Base-by-base conservation (phyloP, 2,888 invertebrate genomes). In the Tanytarsus gracilentus region DNA sequence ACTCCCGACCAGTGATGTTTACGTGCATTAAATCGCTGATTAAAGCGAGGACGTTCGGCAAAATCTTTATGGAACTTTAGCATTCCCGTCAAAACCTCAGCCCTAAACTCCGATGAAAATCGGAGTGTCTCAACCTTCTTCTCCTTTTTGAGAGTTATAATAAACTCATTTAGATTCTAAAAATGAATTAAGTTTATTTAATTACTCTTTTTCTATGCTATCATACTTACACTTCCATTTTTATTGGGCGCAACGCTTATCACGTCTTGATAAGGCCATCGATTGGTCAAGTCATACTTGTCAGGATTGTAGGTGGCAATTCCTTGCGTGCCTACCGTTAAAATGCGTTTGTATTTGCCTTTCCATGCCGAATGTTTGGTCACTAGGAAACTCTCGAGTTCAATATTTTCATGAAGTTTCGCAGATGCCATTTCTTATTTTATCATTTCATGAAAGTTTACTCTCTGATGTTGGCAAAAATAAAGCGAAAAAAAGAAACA, bases 1-100 rank as follows among this genome's bases (percentile, higher is more conserved):
- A 87, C 88, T 58, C 95, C 95, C 50, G 95, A 93, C 97, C 98
- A 99, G 69, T 97, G 96, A 69, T 92, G 87, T 75, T 99, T 98
- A 73, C 88, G 91, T 4, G 90, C 92, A 75, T 88, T 86, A 74
- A 86, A 95, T 68, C 83, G 82, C 88, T 90, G 75, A 60, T 7
- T 33, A n/a, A 50, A 26, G 9, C 51, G 7, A 33, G 85, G 82
- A 73, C 86, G 88, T 70, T 90, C 90, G 62, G 84, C 80, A 77
- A 90, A 91, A 66, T 82, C 78, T 71, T 85, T 82, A 68, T 87
- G 81, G 69, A 83, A 89, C 69, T 81, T 85, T 61, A 96, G 80
- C 64, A 95, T 92, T 69, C 96, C 91, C 6, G 94, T 94, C 50
- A 99, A 78, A 65, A 99, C 82, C 66, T 96, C 85, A 62, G 90